These are phyloP conservation scores for Drosophila monieri DNA, from an alignment of 2,888 invertebrate genomes.

Conservation along the genomic window DNA sequence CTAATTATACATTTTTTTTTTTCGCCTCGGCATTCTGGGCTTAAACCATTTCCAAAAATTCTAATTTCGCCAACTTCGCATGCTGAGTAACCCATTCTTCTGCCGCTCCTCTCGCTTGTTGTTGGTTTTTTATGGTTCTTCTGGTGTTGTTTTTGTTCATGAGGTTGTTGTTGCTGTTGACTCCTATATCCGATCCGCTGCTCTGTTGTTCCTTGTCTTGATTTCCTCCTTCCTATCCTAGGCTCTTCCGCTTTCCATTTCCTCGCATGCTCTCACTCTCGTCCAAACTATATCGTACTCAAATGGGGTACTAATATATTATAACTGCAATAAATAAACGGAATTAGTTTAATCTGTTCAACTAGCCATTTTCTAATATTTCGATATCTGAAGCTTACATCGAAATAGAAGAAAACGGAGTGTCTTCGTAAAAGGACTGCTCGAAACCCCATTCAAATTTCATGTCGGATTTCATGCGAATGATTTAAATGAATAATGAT, in stretches of 20 bases:
- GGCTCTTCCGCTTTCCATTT: conserved; percentile 22
- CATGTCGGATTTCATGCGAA: conserved; percentile 17
- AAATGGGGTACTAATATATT: conserved; percentile 75
- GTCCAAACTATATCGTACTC: conserved; percentile 67
- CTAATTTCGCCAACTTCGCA: conserved; percentile 54
- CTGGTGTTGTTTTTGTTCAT: conserved; percentile 37
- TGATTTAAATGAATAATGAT: conserved; percentile 39
- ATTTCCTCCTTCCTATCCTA: conserved; percentile 21
- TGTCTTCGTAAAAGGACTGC: background rate
- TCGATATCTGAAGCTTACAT: background rate
- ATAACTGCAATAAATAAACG: conserved; percentile 65
- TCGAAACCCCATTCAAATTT: background rate
- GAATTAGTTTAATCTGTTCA: background rate
- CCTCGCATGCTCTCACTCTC: conserved; percentile 47
- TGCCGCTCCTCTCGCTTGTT: conserved; percentile 28
- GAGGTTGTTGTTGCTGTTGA: conserved; percentile 25
- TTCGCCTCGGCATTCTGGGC: conserved; percentile 32
- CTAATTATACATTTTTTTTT: conserved; percentile 57
- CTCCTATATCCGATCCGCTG: conserved; percentile 28
- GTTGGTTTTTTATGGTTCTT: conserved; percentile 16
- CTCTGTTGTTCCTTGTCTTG: conserved; percentile 24
- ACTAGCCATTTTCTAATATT: background rate
- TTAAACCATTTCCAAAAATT: conserved; percentile 35
- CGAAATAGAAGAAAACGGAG: background rate
- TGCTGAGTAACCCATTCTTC: conserved; percentile 40